Conservation (phyloP, 2,113 vertebrate species). For the Tupaia tana region DNA sequence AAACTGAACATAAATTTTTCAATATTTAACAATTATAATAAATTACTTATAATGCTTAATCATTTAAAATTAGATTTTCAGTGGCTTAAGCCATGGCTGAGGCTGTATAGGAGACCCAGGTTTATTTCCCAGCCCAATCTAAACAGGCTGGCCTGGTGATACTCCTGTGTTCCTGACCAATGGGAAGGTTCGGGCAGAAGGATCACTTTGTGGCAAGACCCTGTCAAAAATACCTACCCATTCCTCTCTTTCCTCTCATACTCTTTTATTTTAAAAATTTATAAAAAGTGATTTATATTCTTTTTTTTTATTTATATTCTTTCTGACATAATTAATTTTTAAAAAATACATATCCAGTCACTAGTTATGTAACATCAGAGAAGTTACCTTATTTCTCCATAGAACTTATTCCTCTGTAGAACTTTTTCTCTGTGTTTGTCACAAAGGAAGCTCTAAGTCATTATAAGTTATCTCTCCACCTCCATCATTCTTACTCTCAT, state of each 20-base stretch:
- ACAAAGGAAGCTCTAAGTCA: background rate
- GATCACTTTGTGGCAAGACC: no score
- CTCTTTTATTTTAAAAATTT: no score
- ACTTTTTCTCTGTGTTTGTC: background rate
- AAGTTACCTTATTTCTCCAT: background rate
- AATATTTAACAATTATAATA: slow-evolving; percentile 28
- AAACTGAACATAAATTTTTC: background rate
- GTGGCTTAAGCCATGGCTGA: no score
- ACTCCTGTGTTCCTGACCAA: no score
- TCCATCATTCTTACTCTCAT: background rate
- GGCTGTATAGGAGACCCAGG: no score
- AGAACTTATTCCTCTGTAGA: background rate
- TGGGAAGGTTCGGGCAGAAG: no score
- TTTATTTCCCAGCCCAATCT: no score
- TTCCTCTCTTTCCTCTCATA: no score
- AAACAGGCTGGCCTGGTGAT: no score
- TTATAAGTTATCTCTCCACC: background rate
- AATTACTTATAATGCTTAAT: background rate
- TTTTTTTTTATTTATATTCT: background rate
- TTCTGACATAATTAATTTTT: slow-evolving; percentile 20
- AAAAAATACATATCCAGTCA: background rate
- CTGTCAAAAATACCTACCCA: no score
- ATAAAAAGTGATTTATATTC: no score
- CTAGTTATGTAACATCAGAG: background rate
- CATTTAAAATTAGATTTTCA: slow-evolving; percentile 13